phyloP scores from a whole-genome alignment of 2,888 invertebrate species.

The Philaethria dido region DNA sequence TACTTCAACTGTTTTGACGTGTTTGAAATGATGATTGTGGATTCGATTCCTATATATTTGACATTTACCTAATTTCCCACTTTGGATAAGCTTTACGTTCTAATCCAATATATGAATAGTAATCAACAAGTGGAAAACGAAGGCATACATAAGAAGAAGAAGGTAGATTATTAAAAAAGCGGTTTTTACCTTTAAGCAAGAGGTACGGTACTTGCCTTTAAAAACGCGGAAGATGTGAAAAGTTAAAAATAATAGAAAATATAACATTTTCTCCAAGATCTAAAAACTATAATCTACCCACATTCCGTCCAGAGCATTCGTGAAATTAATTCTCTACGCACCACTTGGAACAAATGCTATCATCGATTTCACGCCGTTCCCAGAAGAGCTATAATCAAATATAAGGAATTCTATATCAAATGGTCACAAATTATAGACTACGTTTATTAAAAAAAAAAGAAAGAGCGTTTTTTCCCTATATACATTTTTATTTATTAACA shows the following conservation, averaged over 20 bases:
- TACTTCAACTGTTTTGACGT: too few species aligned
- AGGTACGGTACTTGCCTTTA: too few species aligned
- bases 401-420: conserved; percentile 37
- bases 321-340: conserved; percentile 30
- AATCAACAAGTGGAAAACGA: too few species aligned
- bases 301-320: conserved; percentile 23
- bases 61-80: too few species aligned
- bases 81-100: too few species aligned
- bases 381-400: conserved; percentile 34
- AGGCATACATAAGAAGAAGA: too few species aligned
- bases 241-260: not conserved
- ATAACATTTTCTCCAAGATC: not conserved
- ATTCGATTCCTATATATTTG: too few species aligned
- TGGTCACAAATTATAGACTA: conserved; percentile 30
- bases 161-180: too few species aligned
- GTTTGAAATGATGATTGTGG: too few species aligned
- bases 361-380: conserved; percentile 40
- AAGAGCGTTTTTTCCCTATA: not conserved
- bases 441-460: conserved; percentile 5
- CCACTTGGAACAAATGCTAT: conserved; percentile 34
- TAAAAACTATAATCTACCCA: conserved; percentile 4
- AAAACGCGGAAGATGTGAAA: not conserved
- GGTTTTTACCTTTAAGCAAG: too few species aligned
- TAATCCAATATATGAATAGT: too few species aligned
- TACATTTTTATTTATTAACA: too few species aligned